Percentiles rank a stretch among this genome's conserved stretches.
Evolutionary conservation across 1,140 invertebrate species (phyloP).

Genomic region (Caenorhabditis remanei): DNA sequence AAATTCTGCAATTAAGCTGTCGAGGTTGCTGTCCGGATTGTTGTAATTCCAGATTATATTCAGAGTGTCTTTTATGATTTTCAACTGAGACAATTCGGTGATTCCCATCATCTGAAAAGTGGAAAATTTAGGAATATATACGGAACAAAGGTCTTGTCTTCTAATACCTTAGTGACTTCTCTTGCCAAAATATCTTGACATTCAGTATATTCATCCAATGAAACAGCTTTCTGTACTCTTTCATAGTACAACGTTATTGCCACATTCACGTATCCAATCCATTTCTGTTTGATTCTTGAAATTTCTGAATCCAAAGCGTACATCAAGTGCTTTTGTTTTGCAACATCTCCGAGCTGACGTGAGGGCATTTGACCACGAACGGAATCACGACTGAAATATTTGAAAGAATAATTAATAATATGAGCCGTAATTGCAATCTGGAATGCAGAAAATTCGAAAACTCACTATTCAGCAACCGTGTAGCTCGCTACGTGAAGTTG

Average conservation of each 20-base stretch:
- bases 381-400: slow-evolving; percentile 19
- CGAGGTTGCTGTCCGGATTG: slow-evolving; percentile 1
- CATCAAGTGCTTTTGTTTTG: slow-evolving; percentile 14
- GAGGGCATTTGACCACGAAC: slow-evolving; percentile 19
- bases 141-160: neutral
- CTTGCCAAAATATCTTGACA: slow-evolving; percentile 22
- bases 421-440: neutral
- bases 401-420: too few relatives aligned
- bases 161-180: slow-evolving; percentile 18
- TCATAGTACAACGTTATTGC: slow-evolving; percentile 20
- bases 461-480: slow-evolving; percentile 28
- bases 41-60: slow-evolving; percentile 34
- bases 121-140: neutral
- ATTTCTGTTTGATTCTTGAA: slow-evolving; percentile 44
- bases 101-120: slow-evolving; percentile 46
- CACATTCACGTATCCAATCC: slow-evolving; percentile 37
- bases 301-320: slow-evolving; percentile 20
- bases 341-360: neutral
- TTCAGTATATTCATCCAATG: slow-evolving; percentile 28
- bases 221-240: slow-evolving; percentile 11
- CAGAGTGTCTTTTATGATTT: slow-evolving; percentile 44
- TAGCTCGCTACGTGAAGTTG: slow-evolving; percentile 20
- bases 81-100: slow-evolving; percentile 18
- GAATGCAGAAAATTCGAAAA: neutral
- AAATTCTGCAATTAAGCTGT: slow-evolving; percentile 11